Base-by-base conservation (phyloP, 2,797 vertebrate genomes). In the Mus minutoides region DNA sequence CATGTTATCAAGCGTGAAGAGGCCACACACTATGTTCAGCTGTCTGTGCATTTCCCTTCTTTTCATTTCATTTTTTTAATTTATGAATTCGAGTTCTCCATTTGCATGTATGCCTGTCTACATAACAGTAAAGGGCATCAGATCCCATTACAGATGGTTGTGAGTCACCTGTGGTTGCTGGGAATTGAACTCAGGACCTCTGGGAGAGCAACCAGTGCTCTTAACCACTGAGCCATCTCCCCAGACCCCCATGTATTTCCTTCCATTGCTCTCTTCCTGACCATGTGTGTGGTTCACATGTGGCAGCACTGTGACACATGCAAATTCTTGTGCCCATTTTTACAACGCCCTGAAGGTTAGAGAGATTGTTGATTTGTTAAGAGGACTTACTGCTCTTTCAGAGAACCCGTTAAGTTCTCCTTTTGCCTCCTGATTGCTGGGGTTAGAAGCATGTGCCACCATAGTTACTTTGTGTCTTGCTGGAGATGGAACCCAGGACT, bases 21-120 rank as follows among this genome's bases (percentile, higher is more conserved):
- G 22, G 10, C 8, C 24, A 0, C 0, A 0, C 37, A 0, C 0
- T 24, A 17, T n/a, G 26, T 22, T 22, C 13, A 29, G 14, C 49
- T 19, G 9, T 16, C 82, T 22, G 0, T 76, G 17, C 31, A 4
- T 40, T 69, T 75, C 67, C 37, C 37, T 43, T 75, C 16, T 75
- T 43, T 37, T 43, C 26, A 26, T 26, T 75, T 75, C 40, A 26
- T 75, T 75, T 6, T 26, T 75, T 43, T 58, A 24, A 76, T 46
- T 17, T 76, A 76, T 76, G 26, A 17, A 76, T 76, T 7, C 1
- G 3, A 71, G n/a, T 76, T 40, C 37, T 40, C 71, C 43, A 43
- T 75, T 76, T 76, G 75, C 43, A 76, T 29, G 75, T 76, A 76
- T 76, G 43, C 43, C 26, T 76, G 12, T 11, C 24, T 14, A 13